Evolutionary conservation across 1,140 invertebrate genomes (phyloP).

Genomic region (Chrysomallon squamiferum): DNA sequence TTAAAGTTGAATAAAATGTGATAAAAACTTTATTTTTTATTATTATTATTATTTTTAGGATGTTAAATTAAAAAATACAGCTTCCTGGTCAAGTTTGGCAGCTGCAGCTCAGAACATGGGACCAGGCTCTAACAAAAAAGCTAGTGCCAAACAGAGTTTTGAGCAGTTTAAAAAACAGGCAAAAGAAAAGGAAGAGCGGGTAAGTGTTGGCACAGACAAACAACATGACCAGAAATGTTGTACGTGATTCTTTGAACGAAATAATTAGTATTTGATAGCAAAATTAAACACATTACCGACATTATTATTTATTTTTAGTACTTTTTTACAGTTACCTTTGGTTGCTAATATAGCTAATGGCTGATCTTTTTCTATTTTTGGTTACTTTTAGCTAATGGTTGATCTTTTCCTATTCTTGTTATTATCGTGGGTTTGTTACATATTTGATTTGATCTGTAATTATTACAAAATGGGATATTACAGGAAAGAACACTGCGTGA

Average conservation of each 20-base stretch:
- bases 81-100: constrained; percentile 90
- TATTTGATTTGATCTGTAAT: too few species aligned
- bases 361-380: too few species aligned
- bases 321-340: too few species aligned
- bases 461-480: constrained; percentile 30
- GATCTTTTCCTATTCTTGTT: too few species aligned
- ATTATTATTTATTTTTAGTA: too few species aligned
- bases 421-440: too few species aligned
- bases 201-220: constrained; percentile 54
- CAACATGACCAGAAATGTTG: background rate
- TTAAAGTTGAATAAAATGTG: too few species aligned
- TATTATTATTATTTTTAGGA: constrained; percentile 32
- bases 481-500: constrained; percentile 81
- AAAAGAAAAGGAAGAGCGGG: constrained; percentile 89
- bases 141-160: constrained; percentile 68
- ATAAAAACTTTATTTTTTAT: constrained; percentile 4
- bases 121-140: constrained; percentile 24
- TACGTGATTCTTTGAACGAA: background rate
- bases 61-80: constrained; percentile 77
- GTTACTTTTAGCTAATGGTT: too few species aligned
- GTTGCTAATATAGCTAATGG: too few species aligned
- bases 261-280: too few species aligned
- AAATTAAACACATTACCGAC: too few species aligned
- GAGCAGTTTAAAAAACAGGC: constrained; percentile 93
- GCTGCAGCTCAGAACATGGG: background rate